Conservation (phyloP, 2,888 invertebrate species). For the Entomobrya multifasciata region DNA sequence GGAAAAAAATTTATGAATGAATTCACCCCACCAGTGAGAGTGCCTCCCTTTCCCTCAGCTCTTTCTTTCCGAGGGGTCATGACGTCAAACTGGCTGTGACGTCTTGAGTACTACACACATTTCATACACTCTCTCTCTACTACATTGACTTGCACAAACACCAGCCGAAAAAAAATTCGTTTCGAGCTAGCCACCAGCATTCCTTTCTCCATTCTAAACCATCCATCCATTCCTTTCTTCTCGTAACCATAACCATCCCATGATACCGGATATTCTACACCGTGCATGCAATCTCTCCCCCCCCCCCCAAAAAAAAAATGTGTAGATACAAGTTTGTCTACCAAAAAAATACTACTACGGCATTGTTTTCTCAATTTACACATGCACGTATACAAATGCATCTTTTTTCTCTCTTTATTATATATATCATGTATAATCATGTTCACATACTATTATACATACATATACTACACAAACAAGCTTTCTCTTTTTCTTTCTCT, state of each 20-base stretch:
- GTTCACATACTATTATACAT: slow-evolving; percentile 9
- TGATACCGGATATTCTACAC: background rate
- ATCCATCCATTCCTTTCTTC: background rate
- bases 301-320: slow-evolving; percentile 1
- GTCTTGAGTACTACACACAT: slow-evolving; percentile 70
- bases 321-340: background rate
- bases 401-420: background rate
- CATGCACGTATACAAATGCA: background rate
- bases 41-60: slow-evolving; percentile 76
- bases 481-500: slow-evolving; percentile 6
- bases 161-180: slow-evolving; percentile 18
- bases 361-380: background rate
- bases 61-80: slow-evolving; percentile 77
- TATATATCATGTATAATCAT: background rate
- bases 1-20: slow-evolving; percentile 80
- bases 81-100: slow-evolving; percentile 79
- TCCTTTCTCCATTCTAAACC: background rate
- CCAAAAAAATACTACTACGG: slow-evolving; percentile 8
- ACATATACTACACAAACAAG: background rate
- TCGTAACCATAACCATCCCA: background rate
- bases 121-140: too few species aligned
- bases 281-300: too few species aligned
- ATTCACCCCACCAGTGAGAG: slow-evolving; percentile 77
- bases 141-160: too few species aligned
- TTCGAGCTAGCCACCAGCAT: slow-evolving; percentile 50